These are phyloP conservation scores for Alcedo quadribrachys DNA, from an alignment of 2,797 vertebrate genomes.

Conservation along the genomic window DNA sequence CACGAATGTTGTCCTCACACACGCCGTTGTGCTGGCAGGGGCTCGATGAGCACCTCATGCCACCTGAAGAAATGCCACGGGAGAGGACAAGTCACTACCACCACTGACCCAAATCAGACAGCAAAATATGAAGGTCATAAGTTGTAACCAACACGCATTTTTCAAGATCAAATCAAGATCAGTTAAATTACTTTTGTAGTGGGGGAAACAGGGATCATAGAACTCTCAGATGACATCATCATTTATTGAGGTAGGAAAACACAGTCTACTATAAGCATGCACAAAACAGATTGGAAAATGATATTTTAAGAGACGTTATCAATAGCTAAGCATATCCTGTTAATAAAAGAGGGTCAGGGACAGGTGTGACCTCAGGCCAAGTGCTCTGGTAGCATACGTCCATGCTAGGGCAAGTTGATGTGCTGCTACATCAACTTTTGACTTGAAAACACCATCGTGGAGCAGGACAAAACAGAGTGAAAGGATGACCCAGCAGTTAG, in stretches of 20 bases:
- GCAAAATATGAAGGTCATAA: background rate
- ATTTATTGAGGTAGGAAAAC: background rate
- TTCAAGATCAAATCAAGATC: background rate
- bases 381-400: background rate
- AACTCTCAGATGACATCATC: background rate
- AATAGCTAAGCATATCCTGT: background rate
- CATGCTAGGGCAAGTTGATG: background rate
- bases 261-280: background rate
- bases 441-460: background rate
- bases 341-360: background rate
- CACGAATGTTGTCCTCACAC: conserved; percentile 81
- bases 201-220: background rate
- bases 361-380: background rate
- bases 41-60: conserved; percentile 80
- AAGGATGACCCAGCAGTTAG: background rate
- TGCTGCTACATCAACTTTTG: background rate
- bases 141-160: background rate
- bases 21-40: conserved; percentile 85
- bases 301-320: background rate
- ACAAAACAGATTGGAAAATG: background rate
- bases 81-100: background rate
- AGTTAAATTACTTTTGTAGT: background rate
- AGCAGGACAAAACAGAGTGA: background rate
- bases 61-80: conserved; percentile 59
- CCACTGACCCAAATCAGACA: rapidly evolving